A percentile compares a stretch with the other conserved stretches of the same genome.
These are phyloP conservation scores for Muscina levida DNA, from an alignment of 2,888 invertebrate species.

Conservation along the genomic window DNA sequence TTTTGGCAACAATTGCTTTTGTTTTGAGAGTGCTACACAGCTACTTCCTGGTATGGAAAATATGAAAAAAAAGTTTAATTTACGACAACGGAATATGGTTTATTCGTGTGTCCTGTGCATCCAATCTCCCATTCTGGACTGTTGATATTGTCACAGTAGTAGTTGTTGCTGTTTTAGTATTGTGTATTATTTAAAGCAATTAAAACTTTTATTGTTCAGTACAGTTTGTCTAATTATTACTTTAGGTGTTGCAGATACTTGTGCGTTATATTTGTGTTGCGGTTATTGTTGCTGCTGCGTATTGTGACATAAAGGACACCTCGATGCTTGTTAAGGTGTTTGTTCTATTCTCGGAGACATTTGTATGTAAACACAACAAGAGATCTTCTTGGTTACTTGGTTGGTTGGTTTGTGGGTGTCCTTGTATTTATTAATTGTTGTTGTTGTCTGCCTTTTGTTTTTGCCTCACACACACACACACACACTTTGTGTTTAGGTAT, in stretches of 20 bases:
- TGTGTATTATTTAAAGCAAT: slow-evolving; percentile 57
- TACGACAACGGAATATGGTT: slow-evolving; percentile 16
- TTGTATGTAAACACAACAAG: background rate
- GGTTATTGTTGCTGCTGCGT: too few relatives aligned
- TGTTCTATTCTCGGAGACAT: background rate
- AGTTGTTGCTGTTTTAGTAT: slow-evolving; percentile 37
- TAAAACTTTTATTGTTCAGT: slow-evolving; percentile 59
- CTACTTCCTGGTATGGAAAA: background rate
- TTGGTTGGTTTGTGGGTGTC: background rate
- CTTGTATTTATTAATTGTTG: background rate
- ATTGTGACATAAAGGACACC: slow-evolving; percentile 19
- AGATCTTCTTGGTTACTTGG: background rate
- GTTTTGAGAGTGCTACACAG: slow-evolving; percentile 11
- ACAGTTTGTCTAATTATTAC: slow-evolving; percentile 64
- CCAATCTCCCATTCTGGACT: background rate
- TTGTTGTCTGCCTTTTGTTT: background rate
- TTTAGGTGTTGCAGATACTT: slow-evolving; percentile 63
- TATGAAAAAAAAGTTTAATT: slow-evolving; percentile 28
- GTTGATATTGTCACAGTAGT: slow-evolving; percentile 13
- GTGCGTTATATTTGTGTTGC: background rate
- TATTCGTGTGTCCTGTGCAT: slow-evolving; percentile 9
- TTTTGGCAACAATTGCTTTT: slow-evolving; percentile 7
- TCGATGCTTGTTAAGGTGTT: background rate
- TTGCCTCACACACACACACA: background rate
- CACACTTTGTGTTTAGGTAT: slow-evolving; percentile 9